These are phyloP conservation scores for Synodontis membranacea DNA, from an alignment of 2,113 vertebrate species.

Conservation along the genomic window DNA sequence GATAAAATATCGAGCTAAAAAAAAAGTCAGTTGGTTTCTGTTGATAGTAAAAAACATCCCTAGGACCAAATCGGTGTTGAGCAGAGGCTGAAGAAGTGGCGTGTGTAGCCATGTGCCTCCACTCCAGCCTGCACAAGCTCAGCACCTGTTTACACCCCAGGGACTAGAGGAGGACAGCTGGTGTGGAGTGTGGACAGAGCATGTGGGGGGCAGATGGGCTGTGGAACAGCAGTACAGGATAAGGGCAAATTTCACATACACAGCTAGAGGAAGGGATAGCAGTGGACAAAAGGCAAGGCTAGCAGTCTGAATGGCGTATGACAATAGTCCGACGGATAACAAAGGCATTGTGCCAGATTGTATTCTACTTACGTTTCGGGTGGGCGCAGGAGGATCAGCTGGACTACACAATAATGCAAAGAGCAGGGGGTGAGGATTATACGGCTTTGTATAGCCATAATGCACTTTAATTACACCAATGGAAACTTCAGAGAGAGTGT, in stretches of 20 bases:
- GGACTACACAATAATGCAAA: slow-evolving; percentile 58
- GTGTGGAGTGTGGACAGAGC: slow-evolving; percentile 56
- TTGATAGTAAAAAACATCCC: slow-evolving; percentile 10
- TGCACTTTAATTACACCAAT: slow-evolving; percentile 49
- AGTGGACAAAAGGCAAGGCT: slow-evolving; percentile 70
- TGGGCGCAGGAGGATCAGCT: slow-evolving; percentile 61
- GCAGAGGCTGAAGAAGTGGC: slow-evolving; percentile 27
- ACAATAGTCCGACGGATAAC: slow-evolving; percentile 67
- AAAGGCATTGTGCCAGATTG: slow-evolving; percentile 69
- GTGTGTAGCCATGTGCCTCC: slow-evolving; percentile 54
- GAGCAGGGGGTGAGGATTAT: slow-evolving; percentile 54
- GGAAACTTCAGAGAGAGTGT: slow-evolving; percentile 33
- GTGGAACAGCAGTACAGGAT: slow-evolving; percentile 55
- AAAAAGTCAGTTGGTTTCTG: neutral
- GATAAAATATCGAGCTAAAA: neutral
- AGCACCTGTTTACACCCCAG: slow-evolving; percentile 62
- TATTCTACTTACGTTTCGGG: slow-evolving; percentile 47
- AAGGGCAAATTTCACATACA: slow-evolving; percentile 61
- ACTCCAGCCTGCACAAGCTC: slow-evolving; percentile 44
- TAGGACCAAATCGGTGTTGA: slow-evolving; percentile 31
- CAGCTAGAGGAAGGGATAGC: slow-evolving; percentile 62
- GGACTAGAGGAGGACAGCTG: slow-evolving; percentile 70
- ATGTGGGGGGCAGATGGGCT: slow-evolving; percentile 68
- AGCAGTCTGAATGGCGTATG: slow-evolving; percentile 69
- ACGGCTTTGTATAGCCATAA: slow-evolving; percentile 55